phyloP scores from a whole-genome alignment of 2,797 vertebrate genomes.

The Apogon hyalosoma region DNA sequence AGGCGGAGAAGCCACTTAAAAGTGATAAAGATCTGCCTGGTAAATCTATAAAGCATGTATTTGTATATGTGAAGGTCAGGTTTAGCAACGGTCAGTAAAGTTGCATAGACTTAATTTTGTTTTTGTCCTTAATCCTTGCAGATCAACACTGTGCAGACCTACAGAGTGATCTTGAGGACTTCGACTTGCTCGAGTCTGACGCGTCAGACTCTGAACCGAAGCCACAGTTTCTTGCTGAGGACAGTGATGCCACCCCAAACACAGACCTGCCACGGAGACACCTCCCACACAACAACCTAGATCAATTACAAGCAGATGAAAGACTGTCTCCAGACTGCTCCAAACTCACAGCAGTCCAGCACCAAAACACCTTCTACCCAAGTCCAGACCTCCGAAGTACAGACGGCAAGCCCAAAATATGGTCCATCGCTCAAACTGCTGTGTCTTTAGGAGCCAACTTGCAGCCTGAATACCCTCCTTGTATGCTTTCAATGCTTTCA shows the following conservation, averaged over 20 bases:
- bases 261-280: constrained; percentile 39
- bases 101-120: background rate
- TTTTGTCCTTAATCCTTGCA: constrained; percentile 59
- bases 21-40: constrained; percentile 88
- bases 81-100: background rate
- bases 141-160: constrained; percentile 87
- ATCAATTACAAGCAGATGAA: constrained; percentile 82
- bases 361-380: constrained; percentile 83
- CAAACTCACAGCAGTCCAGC: constrained; percentile 72
- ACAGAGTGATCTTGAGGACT: constrained; percentile 94
- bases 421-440: constrained; percentile 96
- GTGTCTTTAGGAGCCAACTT: constrained; percentile 83
- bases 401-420: constrained; percentile 93
- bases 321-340: constrained; percentile 83
- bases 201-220: constrained; percentile 90
- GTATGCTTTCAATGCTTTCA: constrained; percentile 93
- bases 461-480: constrained; percentile 91
- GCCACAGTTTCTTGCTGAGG: constrained; percentile 70
- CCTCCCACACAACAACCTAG: constrained; percentile 45
- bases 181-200: constrained; percentile 91
- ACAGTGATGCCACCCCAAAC: constrained; percentile 27
- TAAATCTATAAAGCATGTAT: constrained; percentile 43
- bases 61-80: background rate
- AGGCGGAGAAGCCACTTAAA: constrained; percentile 89
- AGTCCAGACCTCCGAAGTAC: constrained; percentile 82